These are phyloP conservation scores for Etheostoma nigrum DNA, from an alignment of 2,797 vertebrate genomes.

Conservation along the genomic window DNA sequence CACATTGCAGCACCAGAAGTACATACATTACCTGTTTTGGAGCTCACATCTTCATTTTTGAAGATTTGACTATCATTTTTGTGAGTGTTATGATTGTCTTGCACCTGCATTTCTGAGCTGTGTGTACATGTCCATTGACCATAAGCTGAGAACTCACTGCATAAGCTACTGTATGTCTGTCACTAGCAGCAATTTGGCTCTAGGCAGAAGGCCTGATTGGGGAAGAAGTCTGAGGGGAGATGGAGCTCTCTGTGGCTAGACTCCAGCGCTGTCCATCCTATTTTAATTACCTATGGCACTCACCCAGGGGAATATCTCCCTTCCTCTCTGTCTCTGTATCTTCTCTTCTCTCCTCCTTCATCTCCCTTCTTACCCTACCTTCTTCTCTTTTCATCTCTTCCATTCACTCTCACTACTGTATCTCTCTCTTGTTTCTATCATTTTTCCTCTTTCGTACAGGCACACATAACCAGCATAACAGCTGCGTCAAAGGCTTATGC, in stretches of 20 bases:
- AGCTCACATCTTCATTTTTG: slow-evolving; percentile 22
- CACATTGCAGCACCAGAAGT: slow-evolving; percentile 25
- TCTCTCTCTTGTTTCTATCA: slow-evolving; percentile 12
- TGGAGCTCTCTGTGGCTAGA: slow-evolving; percentile 75
- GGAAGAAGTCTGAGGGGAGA: slow-evolving; percentile 74
- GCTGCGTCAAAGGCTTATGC: slow-evolving; percentile 72
- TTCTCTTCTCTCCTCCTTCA: slow-evolving; percentile 54
- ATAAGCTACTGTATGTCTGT: slow-evolving; percentile 54
- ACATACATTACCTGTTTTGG: slow-evolving; percentile 33
- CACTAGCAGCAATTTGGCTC: slow-evolving; percentile 67
- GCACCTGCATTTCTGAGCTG: slow-evolving; percentile 29
- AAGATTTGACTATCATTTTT: slow-evolving; percentile 50
- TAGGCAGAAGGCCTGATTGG: slow-evolving; percentile 71
- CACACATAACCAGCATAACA: slow-evolving; percentile 51
- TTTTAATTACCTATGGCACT: slow-evolving; percentile 84
- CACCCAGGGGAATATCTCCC: slow-evolving; percentile 73
- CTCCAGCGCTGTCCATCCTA: slow-evolving; percentile 82
- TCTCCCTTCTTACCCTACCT: slow-evolving; percentile 41
- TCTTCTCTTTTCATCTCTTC: slow-evolving; percentile 50
- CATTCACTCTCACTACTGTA: slow-evolving; percentile 29
- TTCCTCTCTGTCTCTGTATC: slow-evolving; percentile 56
- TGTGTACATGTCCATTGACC: slow-evolving; percentile 40
- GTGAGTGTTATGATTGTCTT: slow-evolving; percentile 34
- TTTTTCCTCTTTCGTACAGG: background rate
- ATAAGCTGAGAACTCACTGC: slow-evolving; percentile 59